Evolutionary conservation across 2,113 vertebrate species (phyloP), one percentile per base, ranked within the genome.

Genomic region (Nesogale talazaci): DNA sequence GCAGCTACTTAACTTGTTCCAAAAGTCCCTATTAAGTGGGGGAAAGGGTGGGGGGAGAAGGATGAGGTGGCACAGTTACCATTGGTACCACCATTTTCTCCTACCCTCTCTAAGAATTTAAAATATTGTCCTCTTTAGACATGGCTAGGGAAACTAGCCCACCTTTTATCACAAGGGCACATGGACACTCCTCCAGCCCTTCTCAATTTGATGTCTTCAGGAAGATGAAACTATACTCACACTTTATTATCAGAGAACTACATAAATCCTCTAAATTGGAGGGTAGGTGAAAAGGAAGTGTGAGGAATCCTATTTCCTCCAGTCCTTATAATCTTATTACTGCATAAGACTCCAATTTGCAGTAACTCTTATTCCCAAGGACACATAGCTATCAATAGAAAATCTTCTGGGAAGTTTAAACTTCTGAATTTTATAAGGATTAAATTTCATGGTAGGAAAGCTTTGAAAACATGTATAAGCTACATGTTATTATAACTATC

Each of bases 371-470:
- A 70, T 76, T 12, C 34, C 34, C 40, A 87, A 59, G 78, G 65
- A 29, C 11, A 90, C 31, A 56, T 15, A 78, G 34, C 16, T 38
- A 74, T 17, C 22, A 27, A 69, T 70, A 3, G 74, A 72, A 92
- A 83, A 4, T 76, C 16, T 46, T 88, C 40, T 72, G 59, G 12
- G 3, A 6, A 88, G 22, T 31, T 86, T 83, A 31, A 91, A 61
- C 65, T 93, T 91, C 72, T 70, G 29, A 86, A 79, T 84, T 91
- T 89, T 27, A 56, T 40, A 25, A 29, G 42, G 86, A 40, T 88
- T 83, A 82, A 67, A 80, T 86, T 36, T 72, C 34, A 77, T 20
- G 15, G 7, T 69, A 88, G 14, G 76, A 89, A 91, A 91, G 7
- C 7, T 75, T 81, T 78, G 63, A 65, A 83, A 90, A 88, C 12